Evolutionary conservation across 2,888 invertebrate genomes (phyloP).

Genomic region (Epiblema foenella): DNA sequence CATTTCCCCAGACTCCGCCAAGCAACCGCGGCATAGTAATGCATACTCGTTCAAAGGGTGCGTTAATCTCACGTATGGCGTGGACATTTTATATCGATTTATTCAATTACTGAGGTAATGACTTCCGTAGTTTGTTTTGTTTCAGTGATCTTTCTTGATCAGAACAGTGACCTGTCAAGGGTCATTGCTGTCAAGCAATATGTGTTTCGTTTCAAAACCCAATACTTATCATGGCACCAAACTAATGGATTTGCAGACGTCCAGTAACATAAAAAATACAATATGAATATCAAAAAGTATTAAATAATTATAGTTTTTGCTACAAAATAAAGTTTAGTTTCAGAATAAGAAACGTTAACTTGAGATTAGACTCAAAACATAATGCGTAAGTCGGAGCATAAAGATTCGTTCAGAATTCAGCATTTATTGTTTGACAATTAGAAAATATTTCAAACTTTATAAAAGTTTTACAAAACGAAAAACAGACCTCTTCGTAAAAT

Average conservation of each 20-base stretch:
- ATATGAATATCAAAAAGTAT: not conserved
- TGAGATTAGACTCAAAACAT: not conserved
- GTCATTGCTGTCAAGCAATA: constrained; percentile 1
- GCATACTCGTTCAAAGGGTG: constrained; percentile 54
- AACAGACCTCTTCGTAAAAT: too few species aligned
- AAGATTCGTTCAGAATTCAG: constrained; percentile 13
- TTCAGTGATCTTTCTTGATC: constrained; percentile 4
- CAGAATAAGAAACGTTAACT: not conserved
- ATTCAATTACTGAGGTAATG: not conserved
- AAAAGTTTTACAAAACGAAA: too few species aligned
- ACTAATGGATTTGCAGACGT: not conserved
- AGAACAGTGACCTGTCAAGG: constrained; percentile 13
- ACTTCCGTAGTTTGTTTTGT: constrained; percentile 7
- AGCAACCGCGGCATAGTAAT: constrained; percentile 70
- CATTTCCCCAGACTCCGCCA: constrained; percentile 69
- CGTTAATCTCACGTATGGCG: constrained; percentile 54
- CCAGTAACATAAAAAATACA: not conserved
- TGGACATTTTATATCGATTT: constrained; percentile 53
- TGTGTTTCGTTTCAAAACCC: not conserved
- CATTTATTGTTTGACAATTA: too few species aligned
- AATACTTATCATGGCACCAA: not conserved
- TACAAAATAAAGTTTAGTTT: not conserved
- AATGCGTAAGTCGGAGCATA: not conserved
- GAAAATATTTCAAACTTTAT: too few species aligned
- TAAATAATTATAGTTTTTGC: not conserved